Percentiles rank a stretch among this genome's conserved stretches.
Conservation (phyloP, 2,113 vertebrate genomes). For the Trachemys scripta region DNA sequence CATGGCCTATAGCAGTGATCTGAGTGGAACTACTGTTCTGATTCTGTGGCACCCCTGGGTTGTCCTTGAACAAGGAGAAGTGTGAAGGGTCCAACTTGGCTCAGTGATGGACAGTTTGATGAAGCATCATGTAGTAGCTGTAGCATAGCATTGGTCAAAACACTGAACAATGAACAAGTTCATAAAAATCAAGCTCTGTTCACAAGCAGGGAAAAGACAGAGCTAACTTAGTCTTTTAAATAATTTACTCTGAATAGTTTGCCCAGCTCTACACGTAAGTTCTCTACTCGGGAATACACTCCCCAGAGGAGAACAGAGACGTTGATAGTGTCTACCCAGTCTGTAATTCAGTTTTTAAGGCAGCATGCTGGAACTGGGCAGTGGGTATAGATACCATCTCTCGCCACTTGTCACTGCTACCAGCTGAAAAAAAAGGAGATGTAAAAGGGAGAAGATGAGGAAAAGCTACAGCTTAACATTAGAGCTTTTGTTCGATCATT, state of each 20-base stretch:
- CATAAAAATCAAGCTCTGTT: not conserved
- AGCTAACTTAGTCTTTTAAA: not conserved
- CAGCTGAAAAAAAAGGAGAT: too few species aligned
- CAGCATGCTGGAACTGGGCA: too few species aligned
- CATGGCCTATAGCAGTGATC: not conserved
- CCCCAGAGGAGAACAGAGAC: not conserved
- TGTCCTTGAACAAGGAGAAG: not conserved
- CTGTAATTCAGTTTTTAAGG: not conserved
- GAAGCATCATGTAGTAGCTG: not conserved
- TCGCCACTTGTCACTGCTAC: too few species aligned
- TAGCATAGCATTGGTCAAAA: rapidly evolving
- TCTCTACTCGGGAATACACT: not conserved
- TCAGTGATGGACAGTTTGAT: too few species aligned
- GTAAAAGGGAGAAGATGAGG: not conserved
- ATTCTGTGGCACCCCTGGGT: rapidly evolving
- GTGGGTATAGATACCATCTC: too few species aligned
- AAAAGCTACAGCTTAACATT: not conserved
- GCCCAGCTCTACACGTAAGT: not conserved
- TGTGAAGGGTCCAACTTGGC: not conserved
- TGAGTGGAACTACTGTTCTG: rapidly evolving
- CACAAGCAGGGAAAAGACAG: not conserved
- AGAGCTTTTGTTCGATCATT: too few species aligned
- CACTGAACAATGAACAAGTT: rapidly evolving
- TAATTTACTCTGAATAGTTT: not conserved
- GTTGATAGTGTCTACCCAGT: not conserved